Evolutionary conservation across 2,113 vertebrate genomes (phyloP).

Genomic region (Henicopernis longicauda): DNA sequence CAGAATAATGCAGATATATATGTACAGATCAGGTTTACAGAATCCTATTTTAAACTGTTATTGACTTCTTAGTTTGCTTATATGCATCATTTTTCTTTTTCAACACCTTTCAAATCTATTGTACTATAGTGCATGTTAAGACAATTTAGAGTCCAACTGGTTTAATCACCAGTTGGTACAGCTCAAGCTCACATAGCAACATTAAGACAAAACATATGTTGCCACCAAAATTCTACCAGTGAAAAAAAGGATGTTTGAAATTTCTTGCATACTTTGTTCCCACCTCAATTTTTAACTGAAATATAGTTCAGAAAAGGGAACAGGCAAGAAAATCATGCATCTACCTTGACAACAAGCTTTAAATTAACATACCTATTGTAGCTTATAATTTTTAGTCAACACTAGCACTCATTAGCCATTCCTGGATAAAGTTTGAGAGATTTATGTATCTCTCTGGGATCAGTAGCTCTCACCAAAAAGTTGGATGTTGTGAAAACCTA

Average conservation of each 20-base stretch:
- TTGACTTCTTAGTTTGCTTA: neutral
- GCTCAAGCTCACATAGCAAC: neutral
- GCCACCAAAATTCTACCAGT: neutral
- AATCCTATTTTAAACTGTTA: neutral
- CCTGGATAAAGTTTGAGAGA: neutral
- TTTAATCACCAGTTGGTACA: neutral
- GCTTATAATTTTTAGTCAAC: neutral
- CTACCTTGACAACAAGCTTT: neutral
- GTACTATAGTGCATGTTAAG: neutral
- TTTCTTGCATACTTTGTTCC: neutral
- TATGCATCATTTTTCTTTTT: neutral
- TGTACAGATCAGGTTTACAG: neutral
- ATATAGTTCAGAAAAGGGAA: neutral
- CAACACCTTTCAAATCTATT: neutral
- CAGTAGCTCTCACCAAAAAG: neutral
- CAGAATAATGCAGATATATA: neutral
- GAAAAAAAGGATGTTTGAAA: neutral
- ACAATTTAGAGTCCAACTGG: neutral
- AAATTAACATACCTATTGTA: neutral
- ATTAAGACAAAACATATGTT: neutral
- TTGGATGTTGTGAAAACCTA: neutral
- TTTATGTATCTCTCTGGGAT: neutral
- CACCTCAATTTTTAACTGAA: neutral
- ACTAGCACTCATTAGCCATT: neutral
- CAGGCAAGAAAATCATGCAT: neutral